phyloP scores from a whole-genome alignment of 2,113 vertebrate species.

The Ahaetulla prasina region DNA sequence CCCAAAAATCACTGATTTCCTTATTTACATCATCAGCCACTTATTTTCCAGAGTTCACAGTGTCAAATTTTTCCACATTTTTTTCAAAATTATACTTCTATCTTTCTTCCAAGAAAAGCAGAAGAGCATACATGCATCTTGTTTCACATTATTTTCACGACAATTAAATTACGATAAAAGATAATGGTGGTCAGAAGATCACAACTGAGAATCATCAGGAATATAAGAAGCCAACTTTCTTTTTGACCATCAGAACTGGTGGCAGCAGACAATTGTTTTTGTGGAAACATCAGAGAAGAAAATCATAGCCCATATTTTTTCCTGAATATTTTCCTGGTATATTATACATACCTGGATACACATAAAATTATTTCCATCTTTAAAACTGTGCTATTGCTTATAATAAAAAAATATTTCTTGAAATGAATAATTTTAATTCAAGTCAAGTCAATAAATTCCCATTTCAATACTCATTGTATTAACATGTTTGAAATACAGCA shows the following conservation, averaged over 20 bases:
- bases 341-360: background rate
- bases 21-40: background rate
- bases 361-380: background rate
- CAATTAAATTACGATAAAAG: background rate
- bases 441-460: conserved; percentile 18
- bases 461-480: background rate
- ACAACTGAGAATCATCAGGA: background rate
- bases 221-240: background rate
- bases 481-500: background rate
- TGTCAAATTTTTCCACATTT: background rate
- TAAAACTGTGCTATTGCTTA: background rate
- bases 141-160: background rate
- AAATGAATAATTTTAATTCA: background rate
- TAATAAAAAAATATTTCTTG: background rate
- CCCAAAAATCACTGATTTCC: background rate
- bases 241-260: background rate
- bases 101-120: background rate
- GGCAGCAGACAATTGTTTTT: background rate
- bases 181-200: too few relatives aligned
- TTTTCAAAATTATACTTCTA: background rate
- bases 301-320: background rate
- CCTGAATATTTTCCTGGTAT: background rate
- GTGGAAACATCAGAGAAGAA: background rate
- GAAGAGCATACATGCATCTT: background rate
- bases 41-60: background rate